phyloP scores from a whole-genome alignment of 2,113 vertebrate species.

The Pipra filicauda region DNA sequence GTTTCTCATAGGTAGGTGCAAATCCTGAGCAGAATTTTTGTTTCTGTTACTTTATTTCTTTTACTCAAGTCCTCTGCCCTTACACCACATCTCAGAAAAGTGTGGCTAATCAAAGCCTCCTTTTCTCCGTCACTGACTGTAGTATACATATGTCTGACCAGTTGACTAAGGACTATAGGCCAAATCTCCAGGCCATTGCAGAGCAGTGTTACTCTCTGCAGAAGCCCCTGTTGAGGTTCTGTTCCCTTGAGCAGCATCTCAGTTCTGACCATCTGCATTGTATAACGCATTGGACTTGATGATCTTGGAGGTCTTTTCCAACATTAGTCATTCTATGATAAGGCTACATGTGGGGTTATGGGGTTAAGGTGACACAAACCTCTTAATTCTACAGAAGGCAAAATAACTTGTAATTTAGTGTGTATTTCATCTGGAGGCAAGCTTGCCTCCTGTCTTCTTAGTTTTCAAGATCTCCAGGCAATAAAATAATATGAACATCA shows the following conservation, averaged over 20 bases:
- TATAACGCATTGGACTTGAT: not conserved
- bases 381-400: not conserved
- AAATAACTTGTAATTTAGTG: not conserved
- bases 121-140: not conserved
- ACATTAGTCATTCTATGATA: not conserved
- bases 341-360: not conserved
- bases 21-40: not conserved
- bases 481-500: not conserved
- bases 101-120: not conserved
- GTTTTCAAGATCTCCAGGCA: not conserved
- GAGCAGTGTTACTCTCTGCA: not conserved
- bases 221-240: not conserved
- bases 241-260: not conserved
- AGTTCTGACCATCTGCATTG: not conserved
- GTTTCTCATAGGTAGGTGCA: slow-evolving; percentile 58
- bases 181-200: not conserved
- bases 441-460: not conserved
- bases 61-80: not conserved
- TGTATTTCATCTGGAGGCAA: not conserved
- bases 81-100: not conserved
- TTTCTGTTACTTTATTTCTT: not conserved
- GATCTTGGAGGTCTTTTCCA: not conserved
- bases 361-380: not conserved
- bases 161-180: not conserved
- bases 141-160: not conserved